Conservation (phyloP, 2,113 vertebrate species). For the Daubentonia madagascariensis region DNA sequence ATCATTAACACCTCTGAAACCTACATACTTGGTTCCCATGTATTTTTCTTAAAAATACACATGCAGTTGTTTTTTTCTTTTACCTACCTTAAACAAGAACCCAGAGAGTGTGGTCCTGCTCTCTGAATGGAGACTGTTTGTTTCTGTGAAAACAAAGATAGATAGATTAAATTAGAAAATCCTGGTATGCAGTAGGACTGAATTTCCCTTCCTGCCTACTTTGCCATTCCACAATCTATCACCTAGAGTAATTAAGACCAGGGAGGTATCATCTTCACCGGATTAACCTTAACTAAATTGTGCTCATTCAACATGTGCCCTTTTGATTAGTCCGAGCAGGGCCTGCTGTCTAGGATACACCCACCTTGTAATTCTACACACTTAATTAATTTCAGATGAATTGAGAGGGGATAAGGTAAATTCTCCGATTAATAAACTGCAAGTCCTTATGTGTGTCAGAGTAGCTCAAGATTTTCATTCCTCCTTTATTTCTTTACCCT, state of each 20-base stretch:
- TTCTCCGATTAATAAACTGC: conserved; percentile 85
- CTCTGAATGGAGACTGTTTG: conserved; percentile 88
- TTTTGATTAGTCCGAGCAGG: conserved; percentile 89
- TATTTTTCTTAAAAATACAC: conserved; percentile 32
- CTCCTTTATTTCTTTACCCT: conserved; percentile 60
- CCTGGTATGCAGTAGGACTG: conserved; percentile 86
- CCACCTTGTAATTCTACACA: conserved; percentile 89
- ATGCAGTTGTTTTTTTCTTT: background rate
- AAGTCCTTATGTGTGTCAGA: conserved; percentile 80
- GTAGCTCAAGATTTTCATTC: conserved; percentile 76
- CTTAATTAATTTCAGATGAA: conserved; percentile 95
- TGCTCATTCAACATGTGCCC: conserved; percentile 90
- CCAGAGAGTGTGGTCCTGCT: conserved; percentile 81
- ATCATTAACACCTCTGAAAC: conserved; percentile 4
- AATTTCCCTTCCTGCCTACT: conserved; percentile 91
- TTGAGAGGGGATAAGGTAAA: conserved; percentile 78
- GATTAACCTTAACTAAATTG: conserved; percentile 92
- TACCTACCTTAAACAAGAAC: conserved; percentile 61
- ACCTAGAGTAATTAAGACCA: conserved; percentile 91
- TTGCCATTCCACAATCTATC: conserved; percentile 88
- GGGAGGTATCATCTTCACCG: conserved; percentile 88
- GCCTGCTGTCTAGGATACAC: conserved; percentile 85
- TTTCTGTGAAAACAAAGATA: conserved; percentile 88
- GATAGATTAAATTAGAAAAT: conserved; percentile 95
- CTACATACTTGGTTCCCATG: background rate